Evolutionary conservation across 2,888 invertebrate species (phyloP).

Genomic region (Amphimallon solstitiale): DNA sequence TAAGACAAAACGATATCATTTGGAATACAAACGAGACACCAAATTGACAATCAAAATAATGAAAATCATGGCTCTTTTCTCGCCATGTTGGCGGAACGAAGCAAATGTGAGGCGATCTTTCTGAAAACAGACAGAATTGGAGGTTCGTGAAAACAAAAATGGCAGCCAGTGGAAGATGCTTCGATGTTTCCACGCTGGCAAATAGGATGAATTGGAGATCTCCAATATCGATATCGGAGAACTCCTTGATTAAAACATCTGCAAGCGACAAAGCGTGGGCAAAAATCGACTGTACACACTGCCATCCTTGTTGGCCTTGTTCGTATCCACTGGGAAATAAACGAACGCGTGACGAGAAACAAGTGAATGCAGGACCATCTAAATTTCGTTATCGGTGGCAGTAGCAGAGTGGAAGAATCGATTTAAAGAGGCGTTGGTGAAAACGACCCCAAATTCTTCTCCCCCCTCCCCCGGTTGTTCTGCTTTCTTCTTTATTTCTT

Average conservation of each 20-base stretch:
- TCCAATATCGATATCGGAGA: conserved; percentile 1
- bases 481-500: no score
- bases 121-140: background rate
- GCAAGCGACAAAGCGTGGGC: conserved; percentile 43
- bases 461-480: no score
- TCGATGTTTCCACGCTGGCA: conserved; percentile 13
- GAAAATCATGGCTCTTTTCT: conserved; percentile 16
- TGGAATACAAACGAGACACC: conserved; percentile 2
- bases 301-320: conserved; percentile 39
- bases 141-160: background rate
- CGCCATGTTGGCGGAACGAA: background rate
- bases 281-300: conserved; percentile 33
- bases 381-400: no score
- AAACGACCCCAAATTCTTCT: no score
- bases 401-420: no score
- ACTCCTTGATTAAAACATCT: conserved; percentile 38
- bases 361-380: conserved; percentile 29
- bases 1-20: conserved; percentile 1
- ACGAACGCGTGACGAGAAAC: conserved; percentile 42
- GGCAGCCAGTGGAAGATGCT: background rate
- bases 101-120: conserved; percentile 6
- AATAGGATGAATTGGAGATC: conserved; percentile 10
- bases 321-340: conserved; percentile 45
- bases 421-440: no score
- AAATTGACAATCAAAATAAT: conserved; percentile 26